These are phyloP conservation scores for Cerceris ruficornis DNA, from an alignment of 2,888 invertebrate genomes.

Conservation along the genomic window DNA sequence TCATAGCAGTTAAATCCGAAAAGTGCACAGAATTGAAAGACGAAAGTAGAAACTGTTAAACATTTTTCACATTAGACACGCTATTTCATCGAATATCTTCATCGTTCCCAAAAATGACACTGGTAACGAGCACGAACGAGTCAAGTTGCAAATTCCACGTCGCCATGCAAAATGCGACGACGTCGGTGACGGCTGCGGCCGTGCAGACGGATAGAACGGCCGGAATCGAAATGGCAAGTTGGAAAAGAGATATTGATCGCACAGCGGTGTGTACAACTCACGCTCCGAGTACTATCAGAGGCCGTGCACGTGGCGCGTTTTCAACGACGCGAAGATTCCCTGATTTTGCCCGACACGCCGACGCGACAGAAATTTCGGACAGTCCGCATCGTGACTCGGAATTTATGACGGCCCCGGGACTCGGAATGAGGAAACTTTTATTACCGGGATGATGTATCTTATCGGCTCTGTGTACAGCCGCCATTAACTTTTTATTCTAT, in stretches of 20 bases:
- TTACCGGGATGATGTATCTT: background rate
- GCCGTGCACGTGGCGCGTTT: conserved; percentile 43
- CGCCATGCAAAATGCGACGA: conserved; percentile 8
- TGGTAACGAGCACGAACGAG: too few relatives aligned
- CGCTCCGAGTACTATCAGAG: conserved; percentile 40
- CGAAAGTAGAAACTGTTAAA: too few relatives aligned
- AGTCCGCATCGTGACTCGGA: background rate
- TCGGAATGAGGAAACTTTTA: background rate
- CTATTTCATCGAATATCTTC: too few relatives aligned
- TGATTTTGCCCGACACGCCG: conserved; percentile 21
- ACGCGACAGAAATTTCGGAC: background rate
- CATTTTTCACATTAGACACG: too few relatives aligned
- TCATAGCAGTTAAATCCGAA: too few relatives aligned
- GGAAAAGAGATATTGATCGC: conserved; percentile 77
- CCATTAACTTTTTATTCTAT: background rate
- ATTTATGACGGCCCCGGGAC: background rate
- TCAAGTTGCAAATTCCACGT: conserved; percentile 25
- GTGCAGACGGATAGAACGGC: conserved; percentile 58
- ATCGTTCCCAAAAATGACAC: too few relatives aligned
- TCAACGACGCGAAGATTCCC: conserved; percentile 43
- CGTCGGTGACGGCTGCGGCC: conserved; percentile 18
- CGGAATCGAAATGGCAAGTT: conserved; percentile 74
- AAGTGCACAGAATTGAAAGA: too few relatives aligned
- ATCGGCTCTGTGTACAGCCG: background rate
- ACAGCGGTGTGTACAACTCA: conserved; percentile 45